phyloP scores from a whole-genome alignment of 1,140 invertebrate species.

The Paracyclopina nana region DNA sequence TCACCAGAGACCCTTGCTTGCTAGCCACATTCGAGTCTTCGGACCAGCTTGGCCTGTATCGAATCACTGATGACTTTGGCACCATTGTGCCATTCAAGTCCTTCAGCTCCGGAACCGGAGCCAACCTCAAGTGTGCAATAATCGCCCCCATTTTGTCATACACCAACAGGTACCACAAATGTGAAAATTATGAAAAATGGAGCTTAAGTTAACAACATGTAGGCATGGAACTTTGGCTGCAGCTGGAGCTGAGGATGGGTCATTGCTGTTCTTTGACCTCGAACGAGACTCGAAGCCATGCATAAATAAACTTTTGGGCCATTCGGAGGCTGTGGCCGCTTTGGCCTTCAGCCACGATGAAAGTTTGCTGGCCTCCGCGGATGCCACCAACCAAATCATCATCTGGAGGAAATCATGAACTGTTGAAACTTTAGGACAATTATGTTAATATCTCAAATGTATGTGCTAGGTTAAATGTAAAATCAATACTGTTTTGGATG shows the following conservation, averaged over 20 bases:
- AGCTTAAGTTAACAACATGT: no score
- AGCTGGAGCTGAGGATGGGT: constrained; percentile 63
- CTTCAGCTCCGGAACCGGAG: not conserved
- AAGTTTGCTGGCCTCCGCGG: constrained; percentile 60
- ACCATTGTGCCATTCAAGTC: not conserved
- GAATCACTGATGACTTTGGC: constrained; percentile 5
- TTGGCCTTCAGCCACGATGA: constrained; percentile 77
- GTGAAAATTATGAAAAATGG: no score
- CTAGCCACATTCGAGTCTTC: not conserved
- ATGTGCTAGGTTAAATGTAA: no score
- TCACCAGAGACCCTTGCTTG: not conserved
- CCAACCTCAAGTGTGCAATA: not conserved
- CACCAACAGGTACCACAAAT: no score
- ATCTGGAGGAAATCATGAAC: constrained; percentile 59
- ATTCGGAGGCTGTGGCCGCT: constrained; percentile 55
- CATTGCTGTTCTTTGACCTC: constrained; percentile 62
- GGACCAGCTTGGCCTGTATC: not conserved
- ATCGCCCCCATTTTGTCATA: constrained; percentile 26
- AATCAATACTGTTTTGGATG: no score
- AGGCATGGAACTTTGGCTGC: not conserved
- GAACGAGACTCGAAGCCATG: constrained; percentile 42
- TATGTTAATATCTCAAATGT: no score
- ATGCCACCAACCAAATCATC: constrained; percentile 61
- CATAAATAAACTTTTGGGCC: constrained; percentile 62
- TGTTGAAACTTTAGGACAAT: no score